Percentiles rank a stretch among this genome's conserved stretches.
These are phyloP conservation scores for Gallinago jamesoni DNA, from an alignment of 2,113 vertebrate species.

Conservation along the genomic window DNA sequence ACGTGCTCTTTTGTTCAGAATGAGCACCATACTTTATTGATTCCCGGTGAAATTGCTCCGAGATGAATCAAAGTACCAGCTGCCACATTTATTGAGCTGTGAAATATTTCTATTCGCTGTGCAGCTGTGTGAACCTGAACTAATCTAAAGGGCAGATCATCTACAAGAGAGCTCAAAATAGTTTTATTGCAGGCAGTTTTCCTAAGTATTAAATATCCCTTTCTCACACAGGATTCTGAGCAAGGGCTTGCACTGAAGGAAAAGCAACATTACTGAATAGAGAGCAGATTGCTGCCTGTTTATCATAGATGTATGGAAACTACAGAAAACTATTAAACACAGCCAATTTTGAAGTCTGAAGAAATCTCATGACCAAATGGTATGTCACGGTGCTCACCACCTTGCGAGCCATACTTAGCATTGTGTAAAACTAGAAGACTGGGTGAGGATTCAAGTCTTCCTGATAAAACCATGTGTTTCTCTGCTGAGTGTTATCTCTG, in stretches of 20 bases:
- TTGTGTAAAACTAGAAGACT: neutral
- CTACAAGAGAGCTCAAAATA: slow-evolving; percentile 47
- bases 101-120: slow-evolving; percentile 35
- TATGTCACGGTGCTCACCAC: neutral
- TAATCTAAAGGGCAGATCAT: slow-evolving; percentile 45
- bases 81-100: slow-evolving; percentile 26
- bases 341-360: neutral
- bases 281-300: neutral
- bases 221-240: neutral
- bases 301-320: neutral
- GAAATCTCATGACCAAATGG: neutral
- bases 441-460: neutral
- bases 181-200: slow-evolving; percentile 42
- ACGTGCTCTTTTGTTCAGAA: slow-evolving; percentile 30
- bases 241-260: neutral
- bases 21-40: slow-evolving; percentile 45
- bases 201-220: slow-evolving; percentile 38
- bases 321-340: neutral
- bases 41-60: slow-evolving; percentile 25
- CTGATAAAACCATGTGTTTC: neutral
- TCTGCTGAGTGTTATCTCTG: neutral
- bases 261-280: neutral
- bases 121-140: slow-evolving; percentile 50
- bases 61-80: slow-evolving; percentile 49
- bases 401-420: neutral